phyloP scores from a whole-genome alignment of 2,113 vertebrate species.

The Tichodroma muraria region DNA sequence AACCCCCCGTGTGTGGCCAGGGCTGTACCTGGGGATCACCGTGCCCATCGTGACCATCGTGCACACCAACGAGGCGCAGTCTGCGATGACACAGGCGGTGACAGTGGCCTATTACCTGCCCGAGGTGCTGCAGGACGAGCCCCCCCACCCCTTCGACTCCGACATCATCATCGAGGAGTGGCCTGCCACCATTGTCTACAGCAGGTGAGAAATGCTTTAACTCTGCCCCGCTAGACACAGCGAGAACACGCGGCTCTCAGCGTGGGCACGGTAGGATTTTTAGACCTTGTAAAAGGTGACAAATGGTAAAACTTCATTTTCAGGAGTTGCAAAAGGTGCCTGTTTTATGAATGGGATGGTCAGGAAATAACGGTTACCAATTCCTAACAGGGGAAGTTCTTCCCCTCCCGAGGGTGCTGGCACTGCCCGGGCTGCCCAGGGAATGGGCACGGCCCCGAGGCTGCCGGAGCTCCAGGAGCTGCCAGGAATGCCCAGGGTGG shows the following conservation, averaged over 20 bases:
- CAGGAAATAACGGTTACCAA: neutral
- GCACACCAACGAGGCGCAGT: conserved; percentile 68
- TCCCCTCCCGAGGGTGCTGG: neutral
- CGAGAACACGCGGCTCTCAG: accelerated
- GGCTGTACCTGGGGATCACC: conserved; percentile 82
- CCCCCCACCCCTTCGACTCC: conserved; percentile 72
- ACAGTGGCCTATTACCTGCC: conserved; percentile 84
- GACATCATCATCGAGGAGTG: conserved; percentile 83
- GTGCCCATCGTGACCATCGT: conserved; percentile 84
- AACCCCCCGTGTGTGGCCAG: neutral
- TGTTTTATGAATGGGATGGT: neutral
- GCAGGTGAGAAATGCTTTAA: conserved; percentile 58
- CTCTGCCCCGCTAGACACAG: accelerated
- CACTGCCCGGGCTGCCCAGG: neutral
- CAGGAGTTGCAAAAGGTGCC: neutral
- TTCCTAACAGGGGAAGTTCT: too few species aligned
- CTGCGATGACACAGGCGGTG: conserved; percentile 63
- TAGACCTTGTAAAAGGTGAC: neutral
- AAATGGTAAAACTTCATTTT: neutral
- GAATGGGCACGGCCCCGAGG: neutral
- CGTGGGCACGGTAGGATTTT: accelerated
- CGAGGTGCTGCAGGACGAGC: conserved; percentile 71
- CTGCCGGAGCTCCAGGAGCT: neutral
- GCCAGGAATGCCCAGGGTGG: neutral
- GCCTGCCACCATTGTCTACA: conserved; percentile 77